A percentile compares a stretch with the other conserved stretches of the same genome.
These are phyloP conservation scores for Lineus longissimus DNA, from an alignment of 1,140 invertebrate genomes.

Conservation along the genomic window DNA sequence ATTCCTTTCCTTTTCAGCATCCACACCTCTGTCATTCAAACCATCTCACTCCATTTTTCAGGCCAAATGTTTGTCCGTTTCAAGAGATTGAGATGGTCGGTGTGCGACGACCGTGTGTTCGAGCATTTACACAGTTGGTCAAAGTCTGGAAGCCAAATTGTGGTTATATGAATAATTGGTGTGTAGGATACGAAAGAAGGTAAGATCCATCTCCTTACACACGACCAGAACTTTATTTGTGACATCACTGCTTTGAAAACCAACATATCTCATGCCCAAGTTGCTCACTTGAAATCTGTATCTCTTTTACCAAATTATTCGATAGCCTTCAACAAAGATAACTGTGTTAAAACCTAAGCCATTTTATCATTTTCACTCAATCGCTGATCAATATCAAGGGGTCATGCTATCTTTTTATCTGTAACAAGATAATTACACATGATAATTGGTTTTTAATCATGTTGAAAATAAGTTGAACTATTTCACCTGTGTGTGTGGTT, in stretches of 20 bases:
- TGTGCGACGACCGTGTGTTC: slow-evolving; percentile 40
- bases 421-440: background rate
- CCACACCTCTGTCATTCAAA: background rate
- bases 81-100: slow-evolving; percentile 41
- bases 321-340: background rate
- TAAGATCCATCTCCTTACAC: slow-evolving; percentile 22
- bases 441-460: background rate
- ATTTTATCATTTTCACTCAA: too few species aligned
- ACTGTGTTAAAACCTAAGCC: too few species aligned
- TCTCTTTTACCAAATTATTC: background rate
- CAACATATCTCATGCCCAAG: too few species aligned
- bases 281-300: background rate
- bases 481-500: too few species aligned
- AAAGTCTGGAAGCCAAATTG: slow-evolving; percentile 52
- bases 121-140: slow-evolving; percentile 45
- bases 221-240: background rate
- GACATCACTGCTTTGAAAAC: background rate
- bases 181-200: slow-evolving; percentile 50
- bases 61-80: slow-evolving; percentile 51
- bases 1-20: too few species aligned
- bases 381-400: background rate
- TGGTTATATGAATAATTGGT: slow-evolving; percentile 45
- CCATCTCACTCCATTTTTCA: slow-evolving; percentile 24
- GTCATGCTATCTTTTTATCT: background rate
- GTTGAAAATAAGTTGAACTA: too few species aligned